A percentile compares a stretch with the other conserved stretches of the same genome.
Evolutionary conservation across 2,797 vertebrate genomes (phyloP).

Genomic region (Danio tinwini): DNA sequence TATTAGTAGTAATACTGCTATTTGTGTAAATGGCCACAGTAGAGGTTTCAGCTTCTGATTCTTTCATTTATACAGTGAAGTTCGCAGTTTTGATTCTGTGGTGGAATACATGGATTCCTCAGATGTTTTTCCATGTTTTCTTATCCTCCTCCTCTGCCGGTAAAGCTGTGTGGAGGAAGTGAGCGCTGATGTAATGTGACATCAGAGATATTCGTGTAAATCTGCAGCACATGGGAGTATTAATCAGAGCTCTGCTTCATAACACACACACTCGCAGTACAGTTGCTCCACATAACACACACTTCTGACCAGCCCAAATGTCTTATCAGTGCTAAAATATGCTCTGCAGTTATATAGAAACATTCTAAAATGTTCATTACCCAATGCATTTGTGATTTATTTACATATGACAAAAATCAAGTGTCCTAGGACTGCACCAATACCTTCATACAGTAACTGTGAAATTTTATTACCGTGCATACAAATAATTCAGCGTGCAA

Average conservation of each 20-base stretch:
- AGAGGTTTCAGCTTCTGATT: background rate
- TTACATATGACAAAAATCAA: too few relatives aligned
- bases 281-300: background rate
- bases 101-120: background rate
- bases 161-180: background rate
- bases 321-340: background rate
- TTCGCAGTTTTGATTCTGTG: too few relatives aligned
- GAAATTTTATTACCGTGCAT: too few relatives aligned
- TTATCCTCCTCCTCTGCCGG: background rate
- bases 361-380: background rate
- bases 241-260: constrained; percentile 12
- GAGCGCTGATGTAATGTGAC: background rate
- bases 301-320: background rate
- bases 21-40: background rate
- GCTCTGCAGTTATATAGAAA: background rate
- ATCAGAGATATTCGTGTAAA: constrained; percentile 5
- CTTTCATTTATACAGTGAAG: background rate
- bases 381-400: too few relatives aligned
- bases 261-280: background rate
- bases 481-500: too few relatives aligned
- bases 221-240: background rate
- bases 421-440: too few relatives aligned
- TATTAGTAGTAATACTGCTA: constrained; percentile 8
- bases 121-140: background rate
- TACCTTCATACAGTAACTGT: too few relatives aligned